Base-by-base conservation (phyloP, 1,140 invertebrate species). In the Heliconius eleuchia region DNA sequence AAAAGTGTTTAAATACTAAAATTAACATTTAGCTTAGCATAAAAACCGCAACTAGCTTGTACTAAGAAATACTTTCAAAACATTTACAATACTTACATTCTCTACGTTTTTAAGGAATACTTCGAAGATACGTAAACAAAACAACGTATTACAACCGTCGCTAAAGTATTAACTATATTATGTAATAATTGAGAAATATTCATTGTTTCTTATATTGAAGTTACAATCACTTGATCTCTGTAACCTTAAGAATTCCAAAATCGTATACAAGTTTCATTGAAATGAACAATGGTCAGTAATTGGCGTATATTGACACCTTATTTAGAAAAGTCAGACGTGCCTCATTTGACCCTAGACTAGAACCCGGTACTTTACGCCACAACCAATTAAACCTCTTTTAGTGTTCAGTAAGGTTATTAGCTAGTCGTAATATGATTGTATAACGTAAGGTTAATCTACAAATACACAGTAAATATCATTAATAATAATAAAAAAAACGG, bases 281-380 rank as follows among this genome's bases (percentile, higher is more conserved):
- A 71, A 71, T 76, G 76, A 80, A 83, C 82, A 83, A 83, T 83
- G 72, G 73, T 34, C 57, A 73, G 77, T 83, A 83, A 83, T 83
- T 83, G 82, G 79, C 79, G 70, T 82, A 77, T 42, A 66, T 73
- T 57, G 76, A 50, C 71, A 75, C 79, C 79, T 74, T 83, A 80
- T 83, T 80, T 77, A 78, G 82, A 70, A 78, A 76, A 83, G 81
- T 82, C 78, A 80, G 74, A 80, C 82, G 74, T 82, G 78, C 73
- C 71, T 72, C 42, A 52, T 78, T 79, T 82, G 79, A 83, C 82
- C 82, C 79, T 76, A 79, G 77, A 30, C 74, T 71, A 71, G 81
- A 76, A 80, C 73, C 77, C 71, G 72, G 75, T 79, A 80, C 72
- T 77, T 80, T 80, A 76, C 78, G 71, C 74, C 78, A 73, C 18